phyloP scores from a whole-genome alignment of 2,888 invertebrate genomes.

The Timandra comae region DNA sequence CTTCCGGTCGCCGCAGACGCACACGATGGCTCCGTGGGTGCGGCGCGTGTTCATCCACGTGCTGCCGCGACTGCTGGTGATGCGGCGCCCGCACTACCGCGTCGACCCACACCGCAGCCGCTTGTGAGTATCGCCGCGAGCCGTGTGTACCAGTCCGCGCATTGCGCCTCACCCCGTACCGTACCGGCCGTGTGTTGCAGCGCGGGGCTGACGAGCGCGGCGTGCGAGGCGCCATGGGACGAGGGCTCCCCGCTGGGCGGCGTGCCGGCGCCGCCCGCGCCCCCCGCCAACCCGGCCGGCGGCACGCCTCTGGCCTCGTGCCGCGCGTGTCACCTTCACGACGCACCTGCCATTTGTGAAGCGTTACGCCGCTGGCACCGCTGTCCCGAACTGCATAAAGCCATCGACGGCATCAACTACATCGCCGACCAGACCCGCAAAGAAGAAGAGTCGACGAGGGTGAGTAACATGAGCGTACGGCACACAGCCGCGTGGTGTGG shows the following conservation, averaged over 20 bases:
- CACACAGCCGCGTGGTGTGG: neutral
- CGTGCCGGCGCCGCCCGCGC: conserved; percentile 27
- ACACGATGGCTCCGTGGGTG: conserved; percentile 98
- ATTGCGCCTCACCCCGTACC: conserved; percentile 1
- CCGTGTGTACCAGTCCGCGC: neutral
- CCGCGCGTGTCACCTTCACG: conserved; percentile 76
- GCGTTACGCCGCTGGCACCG: conserved; percentile 88
- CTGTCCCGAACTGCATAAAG: conserved; percentile 94
- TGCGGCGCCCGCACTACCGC: conserved; percentile 88
- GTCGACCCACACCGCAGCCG: conserved; percentile 78
- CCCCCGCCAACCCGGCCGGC: too few relatives aligned
- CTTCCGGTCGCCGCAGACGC: conserved; percentile 98
- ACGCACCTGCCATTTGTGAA: conserved; percentile 77
- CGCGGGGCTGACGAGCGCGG: conserved; percentile 40
- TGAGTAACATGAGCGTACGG: too few relatives aligned
- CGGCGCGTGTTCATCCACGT: conserved; percentile 97
- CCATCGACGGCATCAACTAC: conserved; percentile 93
- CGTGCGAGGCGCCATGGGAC: conserved; percentile 27
- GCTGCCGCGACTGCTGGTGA: conserved; percentile 93
- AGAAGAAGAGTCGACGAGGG: conserved; percentile 94
- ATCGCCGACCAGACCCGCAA: conserved; percentile 95
- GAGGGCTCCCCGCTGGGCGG: conserved; percentile 19
- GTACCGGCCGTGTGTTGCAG: conserved; percentile 32
- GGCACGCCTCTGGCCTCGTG: conserved; percentile 40
- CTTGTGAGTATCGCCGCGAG: conserved; percentile 43